Evolutionary conservation across 1,140 invertebrate species (phyloP).

Genomic region (Probaryconus sp.): DNA sequence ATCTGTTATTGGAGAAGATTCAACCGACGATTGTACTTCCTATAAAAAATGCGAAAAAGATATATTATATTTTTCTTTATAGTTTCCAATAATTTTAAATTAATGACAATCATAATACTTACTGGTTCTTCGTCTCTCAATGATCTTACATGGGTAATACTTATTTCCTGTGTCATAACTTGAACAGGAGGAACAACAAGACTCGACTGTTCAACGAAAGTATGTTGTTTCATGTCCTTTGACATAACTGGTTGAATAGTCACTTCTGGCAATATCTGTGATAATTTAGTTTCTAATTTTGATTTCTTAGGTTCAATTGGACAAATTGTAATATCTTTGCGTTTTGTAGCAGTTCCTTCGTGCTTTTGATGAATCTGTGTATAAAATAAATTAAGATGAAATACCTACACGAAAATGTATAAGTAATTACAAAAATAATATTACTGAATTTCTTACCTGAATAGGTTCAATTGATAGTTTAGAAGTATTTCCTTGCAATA

Average conservation of each 20-base stretch:
- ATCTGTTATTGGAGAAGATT: conserved; percentile 61
- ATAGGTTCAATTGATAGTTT: conserved; percentile 71
- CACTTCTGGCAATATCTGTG: conserved; percentile 72
- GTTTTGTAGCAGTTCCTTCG: conserved; percentile 63
- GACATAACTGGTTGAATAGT: conserved; percentile 72
- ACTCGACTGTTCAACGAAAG: conserved; percentile 63
- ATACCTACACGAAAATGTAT: neutral
- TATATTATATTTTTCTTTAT: too few species aligned
- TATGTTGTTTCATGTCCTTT: conserved; percentile 62
- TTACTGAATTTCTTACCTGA: conserved; percentile 38
- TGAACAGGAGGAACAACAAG: conserved; percentile 68
- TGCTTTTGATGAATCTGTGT: conserved; percentile 35
- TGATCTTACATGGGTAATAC: conserved; percentile 70
- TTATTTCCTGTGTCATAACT: conserved; percentile 75
- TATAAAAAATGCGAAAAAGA: conserved; percentile 27
- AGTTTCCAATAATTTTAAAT: too few species aligned
- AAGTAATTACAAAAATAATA: neutral
- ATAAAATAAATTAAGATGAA: neutral
- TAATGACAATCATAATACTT: neutral
- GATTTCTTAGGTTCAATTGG: conserved; percentile 72
- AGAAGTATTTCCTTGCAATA: conserved; percentile 56
- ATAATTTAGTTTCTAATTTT: conserved; percentile 71
- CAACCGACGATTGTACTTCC: conserved; percentile 20
- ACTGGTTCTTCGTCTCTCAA: conserved; percentile 6
- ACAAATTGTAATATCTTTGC: conserved; percentile 70